Conservation (phyloP, 2,113 vertebrate species). For the Actenoides lindsayi region DNA sequence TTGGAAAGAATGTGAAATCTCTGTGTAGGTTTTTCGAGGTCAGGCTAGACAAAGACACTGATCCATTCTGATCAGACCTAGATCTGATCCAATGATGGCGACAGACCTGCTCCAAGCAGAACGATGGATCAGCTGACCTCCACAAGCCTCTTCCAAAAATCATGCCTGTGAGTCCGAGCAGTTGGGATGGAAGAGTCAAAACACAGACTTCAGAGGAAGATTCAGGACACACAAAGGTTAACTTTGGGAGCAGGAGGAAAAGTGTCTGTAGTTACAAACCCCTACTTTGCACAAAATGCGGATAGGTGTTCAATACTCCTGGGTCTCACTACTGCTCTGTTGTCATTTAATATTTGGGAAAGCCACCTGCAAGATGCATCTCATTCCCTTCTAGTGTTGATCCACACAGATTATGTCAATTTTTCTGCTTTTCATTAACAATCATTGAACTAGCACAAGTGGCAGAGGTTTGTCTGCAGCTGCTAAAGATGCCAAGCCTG, state of each 20-base stretch:
- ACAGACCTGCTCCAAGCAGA: not conserved
- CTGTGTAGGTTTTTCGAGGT: not conserved
- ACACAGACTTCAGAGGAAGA: not conserved
- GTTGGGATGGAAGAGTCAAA: not conserved
- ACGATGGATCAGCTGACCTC: not conserved
- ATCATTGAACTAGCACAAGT: not conserved
- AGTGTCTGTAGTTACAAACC: not conserved
- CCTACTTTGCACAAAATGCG: not conserved
- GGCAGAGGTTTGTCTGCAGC: not conserved
- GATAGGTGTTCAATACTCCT: not conserved
- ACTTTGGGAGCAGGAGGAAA: not conserved
- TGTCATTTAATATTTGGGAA: not conserved
- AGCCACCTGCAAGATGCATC: not conserved
- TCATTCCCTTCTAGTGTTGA: not conserved
- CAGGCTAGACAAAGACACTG: not conserved
- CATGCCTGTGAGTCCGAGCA: not conserved
- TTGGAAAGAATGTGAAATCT: not conserved
- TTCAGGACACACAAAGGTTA: not conserved
- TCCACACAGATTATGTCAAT: not conserved
- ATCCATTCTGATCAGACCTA: too few species aligned
- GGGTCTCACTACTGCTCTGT: not conserved
- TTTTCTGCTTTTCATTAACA: not conserved
- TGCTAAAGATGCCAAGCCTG: not conserved
- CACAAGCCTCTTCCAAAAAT: not conserved
- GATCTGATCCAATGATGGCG: not conserved